These are phyloP conservation scores for Griposia aprilina DNA, from an alignment of 2,888 invertebrate species.

Conservation along the genomic window DNA sequence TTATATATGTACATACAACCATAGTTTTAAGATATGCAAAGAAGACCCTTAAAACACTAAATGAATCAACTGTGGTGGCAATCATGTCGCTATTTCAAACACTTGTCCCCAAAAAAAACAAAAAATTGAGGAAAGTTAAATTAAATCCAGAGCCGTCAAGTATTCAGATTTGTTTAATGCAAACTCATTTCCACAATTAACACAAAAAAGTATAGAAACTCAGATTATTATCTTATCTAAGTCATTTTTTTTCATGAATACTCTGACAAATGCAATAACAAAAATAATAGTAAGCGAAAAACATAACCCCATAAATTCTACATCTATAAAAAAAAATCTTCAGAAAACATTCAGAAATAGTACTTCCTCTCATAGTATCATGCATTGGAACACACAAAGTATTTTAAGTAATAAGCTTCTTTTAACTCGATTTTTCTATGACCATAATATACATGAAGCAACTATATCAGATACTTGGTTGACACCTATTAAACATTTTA, in stretches of 20 bases:
- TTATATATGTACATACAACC: not conserved
- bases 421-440: constrained; percentile 1
- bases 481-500: constrained; percentile 5
- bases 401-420: constrained; percentile 2
- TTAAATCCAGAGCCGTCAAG: not conserved
- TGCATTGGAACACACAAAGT: constrained; percentile 1
- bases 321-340: not conserved
- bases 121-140: constrained; percentile 1
- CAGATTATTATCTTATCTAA: too few species aligned
- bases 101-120: not conserved
- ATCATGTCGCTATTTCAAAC: not conserved
- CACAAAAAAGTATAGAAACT: constrained; percentile 5
- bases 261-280: not conserved
- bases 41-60: constrained; percentile 6
- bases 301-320: not conserved
- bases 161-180: constrained; percentile 2
- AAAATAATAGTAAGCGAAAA: not conserved
- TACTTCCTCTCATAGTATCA: not conserved
- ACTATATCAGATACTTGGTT: constrained; percentile 11
- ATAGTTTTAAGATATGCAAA: not conserved
- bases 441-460: constrained; percentile 6
- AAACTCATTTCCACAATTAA: constrained; percentile 3
- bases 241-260: constrained; percentile 9
- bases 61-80: not conserved
- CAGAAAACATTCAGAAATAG: not conserved